These are phyloP conservation scores for Drosophila paranaensis DNA, from an alignment of 2,888 invertebrate species.

Conservation along the genomic window DNA sequence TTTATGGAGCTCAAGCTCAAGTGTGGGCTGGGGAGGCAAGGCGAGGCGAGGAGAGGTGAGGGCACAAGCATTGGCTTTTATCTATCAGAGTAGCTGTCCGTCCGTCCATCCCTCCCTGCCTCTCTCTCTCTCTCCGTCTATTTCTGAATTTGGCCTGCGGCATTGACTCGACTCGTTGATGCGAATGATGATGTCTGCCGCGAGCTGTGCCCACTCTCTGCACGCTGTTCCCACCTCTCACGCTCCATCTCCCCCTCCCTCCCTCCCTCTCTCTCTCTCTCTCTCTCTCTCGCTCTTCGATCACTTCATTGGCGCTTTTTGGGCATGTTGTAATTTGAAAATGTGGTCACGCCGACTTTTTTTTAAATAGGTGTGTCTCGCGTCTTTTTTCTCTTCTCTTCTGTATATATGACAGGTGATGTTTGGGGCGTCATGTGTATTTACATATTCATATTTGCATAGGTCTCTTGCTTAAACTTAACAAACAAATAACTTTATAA, in stretches of 20 bases:
- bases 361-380: slow-evolving; percentile 49
- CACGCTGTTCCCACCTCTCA: neutral
- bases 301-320: slow-evolving; percentile 20
- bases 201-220: neutral
- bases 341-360: slow-evolving; percentile 43
- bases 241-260: neutral
- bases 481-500: neutral
- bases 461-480: neutral
- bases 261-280: neutral
- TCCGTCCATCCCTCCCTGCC: neutral
- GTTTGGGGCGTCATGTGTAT: slow-evolving; percentile 29
- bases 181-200: slow-evolving; percentile 19
- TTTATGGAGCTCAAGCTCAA: neutral
- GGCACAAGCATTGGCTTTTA: slow-evolving; percentile 18
- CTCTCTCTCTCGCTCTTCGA: slow-evolving; percentile 3
- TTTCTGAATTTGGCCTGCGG: slow-evolving; percentile 26
- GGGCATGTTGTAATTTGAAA: slow-evolving; percentile 51
- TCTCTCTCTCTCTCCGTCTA: slow-evolving; percentile 2
- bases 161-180: slow-evolving; percentile 31
- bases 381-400: slow-evolving; percentile 3
- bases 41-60: neutral
- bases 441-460: slow-evolving; percentile 42
- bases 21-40: neutral
- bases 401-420: slow-evolving; percentile 49
- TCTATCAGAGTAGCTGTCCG: slow-evolving; percentile 18